A percentile compares a stretch with the other conserved stretches of the same genome.
phyloP scores from a whole-genome alignment of 2,888 invertebrate species.

The Chymomyza procnemis region DNA sequence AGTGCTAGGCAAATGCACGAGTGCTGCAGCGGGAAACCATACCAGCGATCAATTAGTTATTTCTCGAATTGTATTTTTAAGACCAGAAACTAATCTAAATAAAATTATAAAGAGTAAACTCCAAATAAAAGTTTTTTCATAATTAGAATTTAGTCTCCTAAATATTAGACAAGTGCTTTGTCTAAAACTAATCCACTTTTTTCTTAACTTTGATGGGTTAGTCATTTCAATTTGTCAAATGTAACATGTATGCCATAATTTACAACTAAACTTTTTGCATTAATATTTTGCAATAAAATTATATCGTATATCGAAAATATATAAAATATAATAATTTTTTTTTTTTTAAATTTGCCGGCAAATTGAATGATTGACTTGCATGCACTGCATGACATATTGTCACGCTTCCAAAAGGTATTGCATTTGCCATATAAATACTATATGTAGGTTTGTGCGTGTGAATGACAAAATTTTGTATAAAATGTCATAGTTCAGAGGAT shows the following conservation, averaged over 20 bases:
- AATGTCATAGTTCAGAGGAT: slow-evolving; percentile 21
- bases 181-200: too few relatives aligned
- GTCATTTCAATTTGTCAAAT: not conserved
- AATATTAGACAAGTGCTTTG: too few relatives aligned
- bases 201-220: not conserved
- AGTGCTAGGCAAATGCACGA: too few relatives aligned
- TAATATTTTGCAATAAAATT: not conserved
- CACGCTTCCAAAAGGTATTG: slow-evolving; percentile 19
- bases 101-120: too few relatives aligned
- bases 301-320: not conserved
- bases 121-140: too few relatives aligned
- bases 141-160: too few relatives aligned
- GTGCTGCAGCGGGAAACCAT: too few relatives aligned
- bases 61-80: too few relatives aligned
- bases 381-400: slow-evolving; percentile 32
- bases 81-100: too few relatives aligned
- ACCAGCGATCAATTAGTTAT: too few relatives aligned
- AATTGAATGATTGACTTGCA: slow-evolving; percentile 50
- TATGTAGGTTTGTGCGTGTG: slow-evolving; percentile 17
- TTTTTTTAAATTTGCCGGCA: not conserved
- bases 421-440: not conserved
- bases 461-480: slow-evolving; percentile 38
- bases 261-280: not conserved
- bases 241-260: not conserved
- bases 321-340: not conserved